Conservation (phyloP, 2,113 vertebrate genomes). For the Probosciger aterrimus region DNA sequence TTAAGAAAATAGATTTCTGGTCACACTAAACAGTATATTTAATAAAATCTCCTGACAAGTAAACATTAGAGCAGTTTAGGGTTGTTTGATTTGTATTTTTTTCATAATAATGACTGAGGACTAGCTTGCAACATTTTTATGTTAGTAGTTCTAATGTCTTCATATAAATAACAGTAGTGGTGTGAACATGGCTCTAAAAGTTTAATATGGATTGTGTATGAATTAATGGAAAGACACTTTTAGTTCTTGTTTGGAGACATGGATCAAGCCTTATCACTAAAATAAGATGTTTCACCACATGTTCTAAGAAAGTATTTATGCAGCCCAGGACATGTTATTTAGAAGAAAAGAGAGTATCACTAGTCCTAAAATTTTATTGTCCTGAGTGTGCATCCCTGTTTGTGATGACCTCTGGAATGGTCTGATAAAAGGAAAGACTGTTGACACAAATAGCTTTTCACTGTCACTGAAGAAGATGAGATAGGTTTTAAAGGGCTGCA, state of each 20-base stretch:
- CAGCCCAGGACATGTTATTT: neutral
- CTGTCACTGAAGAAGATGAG: neutral
- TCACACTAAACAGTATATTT: neutral
- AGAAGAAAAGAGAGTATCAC: neutral
- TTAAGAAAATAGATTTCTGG: neutral
- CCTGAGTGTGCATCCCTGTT: neutral
- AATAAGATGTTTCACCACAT: neutral
- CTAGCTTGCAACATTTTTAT: neutral
- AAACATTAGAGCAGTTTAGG: neutral
- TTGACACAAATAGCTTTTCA: neutral
- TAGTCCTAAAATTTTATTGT: neutral
- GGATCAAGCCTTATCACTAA: neutral
- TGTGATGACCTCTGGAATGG: neutral
- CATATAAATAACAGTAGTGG: neutral
- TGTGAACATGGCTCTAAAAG: neutral
- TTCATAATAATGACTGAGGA: neutral
- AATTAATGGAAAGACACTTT: neutral
- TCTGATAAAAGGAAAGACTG: neutral
- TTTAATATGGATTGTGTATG: neutral
- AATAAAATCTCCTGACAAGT: neutral
- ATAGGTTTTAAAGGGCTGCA: neutral
- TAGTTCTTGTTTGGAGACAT: neutral
- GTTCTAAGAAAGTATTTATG: neutral
- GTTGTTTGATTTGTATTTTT: neutral
- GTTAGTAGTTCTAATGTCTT: neutral